Evolutionary conservation across 2,797 vertebrate genomes (phyloP).

Genomic region (Chromis chromis): DNA sequence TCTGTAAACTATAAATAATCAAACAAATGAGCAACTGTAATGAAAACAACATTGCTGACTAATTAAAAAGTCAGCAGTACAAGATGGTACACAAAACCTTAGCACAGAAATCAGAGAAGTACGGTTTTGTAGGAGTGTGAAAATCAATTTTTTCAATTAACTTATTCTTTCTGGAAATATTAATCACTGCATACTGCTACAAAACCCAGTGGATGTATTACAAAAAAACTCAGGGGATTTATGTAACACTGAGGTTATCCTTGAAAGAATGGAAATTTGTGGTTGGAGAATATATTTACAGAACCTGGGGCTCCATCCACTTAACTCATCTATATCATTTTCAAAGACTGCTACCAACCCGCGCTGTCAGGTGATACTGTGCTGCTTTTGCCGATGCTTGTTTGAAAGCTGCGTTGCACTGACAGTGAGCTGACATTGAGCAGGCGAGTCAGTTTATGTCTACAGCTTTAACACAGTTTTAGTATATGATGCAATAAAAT

Average conservation of each 20-base stretch:
- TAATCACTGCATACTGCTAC: constrained; percentile 5
- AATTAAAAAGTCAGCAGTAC: too few relatives aligned
- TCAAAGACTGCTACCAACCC: constrained; percentile 10
- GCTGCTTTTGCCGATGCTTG: constrained; percentile 24
- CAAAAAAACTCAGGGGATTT: constrained; percentile 9
- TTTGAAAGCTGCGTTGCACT: constrained; percentile 20
- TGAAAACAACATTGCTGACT: too few relatives aligned
- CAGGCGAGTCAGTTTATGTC: constrained; percentile 10
- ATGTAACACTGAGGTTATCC: not conserved
- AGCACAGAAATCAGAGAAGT: not conserved
- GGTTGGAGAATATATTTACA: not conserved
- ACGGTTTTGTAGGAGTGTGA: constrained; percentile 3
- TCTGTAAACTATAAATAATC: too few relatives aligned
- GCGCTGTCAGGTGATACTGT: constrained; percentile 24
- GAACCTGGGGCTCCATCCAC: constrained; percentile 1
- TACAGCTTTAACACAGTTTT: constrained; percentile 11
- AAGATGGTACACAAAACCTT: not conserved
- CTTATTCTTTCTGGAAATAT: constrained; percentile 1
- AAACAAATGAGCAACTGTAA: too few relatives aligned
- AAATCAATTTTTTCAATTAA: constrained; percentile 28
- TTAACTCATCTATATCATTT: constrained; percentile 20
- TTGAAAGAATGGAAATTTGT: constrained; percentile 18
- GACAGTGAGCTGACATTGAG: constrained; percentile 27
- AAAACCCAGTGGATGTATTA: constrained; percentile 5
- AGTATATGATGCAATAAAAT: constrained; percentile 20